A percentile compares a stretch with the other conserved stretches of the same genome.
These are phyloP conservation scores for Phalacrocorax aristotelis DNA, from an alignment of 2,113 vertebrate species.

Conservation along the genomic window DNA sequence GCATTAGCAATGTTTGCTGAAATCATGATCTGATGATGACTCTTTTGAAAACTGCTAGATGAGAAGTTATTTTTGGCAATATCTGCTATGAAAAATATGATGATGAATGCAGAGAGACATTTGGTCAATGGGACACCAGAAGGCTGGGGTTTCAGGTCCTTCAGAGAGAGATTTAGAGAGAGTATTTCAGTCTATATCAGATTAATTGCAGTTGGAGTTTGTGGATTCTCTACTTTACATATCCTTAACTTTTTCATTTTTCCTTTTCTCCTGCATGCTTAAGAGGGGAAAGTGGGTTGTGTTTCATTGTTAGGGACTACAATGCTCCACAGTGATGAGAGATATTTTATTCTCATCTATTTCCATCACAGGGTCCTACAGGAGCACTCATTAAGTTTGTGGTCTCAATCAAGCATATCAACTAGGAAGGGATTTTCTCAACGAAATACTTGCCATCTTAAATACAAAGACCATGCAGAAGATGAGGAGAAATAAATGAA, in stretches of 20 bases:
- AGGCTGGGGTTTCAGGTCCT: not conserved
- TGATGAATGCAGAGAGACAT: not conserved
- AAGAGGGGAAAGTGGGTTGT: not conserved
- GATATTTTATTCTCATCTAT: not conserved
- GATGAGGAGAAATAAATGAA: not conserved
- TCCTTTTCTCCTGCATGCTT: not conserved
- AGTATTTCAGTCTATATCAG: not conserved
- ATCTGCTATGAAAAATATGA: not conserved
- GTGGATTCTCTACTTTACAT: not conserved
- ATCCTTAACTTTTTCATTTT: not conserved
- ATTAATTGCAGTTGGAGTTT: not conserved
- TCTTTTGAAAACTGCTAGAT: not conserved
- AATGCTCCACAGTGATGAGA: not conserved
- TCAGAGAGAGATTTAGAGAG: not conserved
- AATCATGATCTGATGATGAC: not conserved
- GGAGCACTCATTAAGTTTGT: not conserved
- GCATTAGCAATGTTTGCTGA: not conserved
- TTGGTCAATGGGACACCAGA: not conserved
- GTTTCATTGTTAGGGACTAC: not conserved
- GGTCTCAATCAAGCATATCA: not conserved
- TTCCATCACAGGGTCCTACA: not conserved
- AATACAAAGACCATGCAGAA: not conserved
- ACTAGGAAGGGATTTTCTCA: not conserved
- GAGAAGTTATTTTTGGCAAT: not conserved
- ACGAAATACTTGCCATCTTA: not conserved